Evolutionary conservation across 2,888 invertebrate species (phyloP).

Genomic region (Yponomeuta cagnagella): DNA sequence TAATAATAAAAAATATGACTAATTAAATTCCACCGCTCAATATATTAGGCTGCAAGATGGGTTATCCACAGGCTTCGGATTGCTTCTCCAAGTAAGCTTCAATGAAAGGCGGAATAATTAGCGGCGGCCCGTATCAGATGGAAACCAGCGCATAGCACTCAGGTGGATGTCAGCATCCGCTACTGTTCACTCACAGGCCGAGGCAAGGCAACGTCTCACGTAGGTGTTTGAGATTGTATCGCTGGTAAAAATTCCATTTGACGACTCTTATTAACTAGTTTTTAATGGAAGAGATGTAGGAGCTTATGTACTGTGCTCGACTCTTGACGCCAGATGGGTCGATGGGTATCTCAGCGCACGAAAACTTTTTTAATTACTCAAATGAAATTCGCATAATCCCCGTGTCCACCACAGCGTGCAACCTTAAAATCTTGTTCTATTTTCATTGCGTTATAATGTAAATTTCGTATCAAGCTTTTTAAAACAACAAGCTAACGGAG

Average conservation of each 20-base stretch:
- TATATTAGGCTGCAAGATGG: neutral
- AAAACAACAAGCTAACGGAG: constrained; percentile 49
- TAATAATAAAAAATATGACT: neutral
- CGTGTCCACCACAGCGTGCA: neutral
- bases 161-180: constrained; percentile 44
- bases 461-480: constrained; percentile 23
- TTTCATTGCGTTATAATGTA: neutral
- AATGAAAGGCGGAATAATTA: constrained; percentile 45
- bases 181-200: constrained; percentile 35
- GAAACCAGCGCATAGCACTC: constrained; percentile 10
- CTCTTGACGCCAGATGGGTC: neutral
- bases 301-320: neutral
- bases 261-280: constrained; percentile 7
- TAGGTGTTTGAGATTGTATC: constrained; percentile 10
- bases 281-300: constrained; percentile 10
- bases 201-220: neutral
- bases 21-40: neutral
- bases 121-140: constrained; percentile 34
- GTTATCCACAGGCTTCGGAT: constrained; percentile 1
- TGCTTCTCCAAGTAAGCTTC: constrained; percentile 28
- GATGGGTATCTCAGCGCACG: neutral
- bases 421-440: constrained; percentile 5
- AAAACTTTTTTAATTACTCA: neutral
- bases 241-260: constrained; percentile 12
- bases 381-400: neutral